These are phyloP conservation scores for Ichneumoninae sp. DNA, from an alignment of 2,888 invertebrate species.

Conservation along the genomic window DNA sequence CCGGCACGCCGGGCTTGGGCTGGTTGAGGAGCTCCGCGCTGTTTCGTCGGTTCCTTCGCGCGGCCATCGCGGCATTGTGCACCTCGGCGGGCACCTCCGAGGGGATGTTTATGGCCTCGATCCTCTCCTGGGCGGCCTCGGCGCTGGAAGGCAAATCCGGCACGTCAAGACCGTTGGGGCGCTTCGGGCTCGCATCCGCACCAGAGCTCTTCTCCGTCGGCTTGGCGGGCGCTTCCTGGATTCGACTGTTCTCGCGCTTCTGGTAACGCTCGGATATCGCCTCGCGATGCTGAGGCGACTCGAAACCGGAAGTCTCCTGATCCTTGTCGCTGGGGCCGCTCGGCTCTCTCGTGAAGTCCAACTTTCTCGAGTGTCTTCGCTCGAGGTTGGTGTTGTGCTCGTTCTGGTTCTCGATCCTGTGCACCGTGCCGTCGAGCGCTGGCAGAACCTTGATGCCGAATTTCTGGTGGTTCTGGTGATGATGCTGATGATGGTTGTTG, in stretches of 20 bases:
- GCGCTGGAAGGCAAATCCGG: conserved; percentile 81
- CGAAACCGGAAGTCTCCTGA: background rate
- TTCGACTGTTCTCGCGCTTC: conserved; percentile 67
- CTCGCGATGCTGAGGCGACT: background rate
- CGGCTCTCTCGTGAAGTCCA: conserved; percentile 71
- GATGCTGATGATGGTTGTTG: conserved; percentile 82
- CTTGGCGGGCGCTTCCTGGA: conserved; percentile 72
- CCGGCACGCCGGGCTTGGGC: conserved; percentile 61
- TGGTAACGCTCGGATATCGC: conserved; percentile 55
- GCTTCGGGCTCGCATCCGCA: too few relatives aligned
- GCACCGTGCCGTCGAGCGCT: conserved; percentile 80
- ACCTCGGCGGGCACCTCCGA: conserved; percentile 90
- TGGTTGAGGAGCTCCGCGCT: conserved; percentile 75
- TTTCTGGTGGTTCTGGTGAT: conserved; percentile 86
- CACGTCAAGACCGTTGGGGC: conserved; percentile 67
- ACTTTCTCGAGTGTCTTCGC: conserved; percentile 79
- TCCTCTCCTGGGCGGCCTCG: conserved; percentile 87
- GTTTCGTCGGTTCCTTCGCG: conserved; percentile 88
- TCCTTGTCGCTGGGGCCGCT: conserved; percentile 16
- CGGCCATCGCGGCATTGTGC: conserved; percentile 90
- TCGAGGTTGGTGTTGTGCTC: conserved; percentile 83
- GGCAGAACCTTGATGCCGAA: conserved; percentile 89
- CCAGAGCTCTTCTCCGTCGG: too few relatives aligned
- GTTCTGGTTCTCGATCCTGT: conserved; percentile 82
- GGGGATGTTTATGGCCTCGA: conserved; percentile 85